These are phyloP conservation scores for Apostichopus californicus DNA, from an alignment of 35 echinoderm and acorn worm genomes.

Conservation along the genomic window DNA sequence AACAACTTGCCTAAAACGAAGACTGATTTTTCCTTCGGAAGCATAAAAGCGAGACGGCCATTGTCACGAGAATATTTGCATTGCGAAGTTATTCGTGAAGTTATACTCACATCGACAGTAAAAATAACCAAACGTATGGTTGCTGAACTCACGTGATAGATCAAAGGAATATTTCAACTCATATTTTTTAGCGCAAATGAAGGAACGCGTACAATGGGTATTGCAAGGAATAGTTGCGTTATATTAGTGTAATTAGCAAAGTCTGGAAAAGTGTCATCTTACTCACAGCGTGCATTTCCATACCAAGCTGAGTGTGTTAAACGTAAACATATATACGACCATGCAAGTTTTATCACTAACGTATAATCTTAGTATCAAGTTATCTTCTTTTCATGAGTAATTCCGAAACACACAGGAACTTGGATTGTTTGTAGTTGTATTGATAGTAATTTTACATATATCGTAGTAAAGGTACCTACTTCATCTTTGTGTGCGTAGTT, in stretches of 20 bases:
- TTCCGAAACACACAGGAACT: constrained; percentile 1
- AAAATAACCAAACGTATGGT: not conserved
- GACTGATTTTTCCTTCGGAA: not conserved
- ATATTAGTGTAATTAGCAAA: not conserved
- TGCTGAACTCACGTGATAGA: not conserved
- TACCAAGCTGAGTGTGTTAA: not conserved
- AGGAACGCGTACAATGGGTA: not conserved
- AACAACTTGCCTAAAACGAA: not conserved
- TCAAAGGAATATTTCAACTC: not conserved
- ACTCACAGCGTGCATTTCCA: not conserved
- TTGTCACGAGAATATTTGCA: not conserved
- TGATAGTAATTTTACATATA: not conserved
- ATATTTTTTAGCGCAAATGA: not conserved
- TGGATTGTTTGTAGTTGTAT: not conserved
- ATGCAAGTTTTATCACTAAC: not conserved
- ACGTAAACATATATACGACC: not conserved
- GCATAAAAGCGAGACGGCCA: not conserved
- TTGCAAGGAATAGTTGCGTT: not conserved
- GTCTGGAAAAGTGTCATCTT: not conserved
- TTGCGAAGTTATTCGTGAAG: not conserved
- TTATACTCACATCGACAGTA: not conserved
- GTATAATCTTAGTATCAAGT: not conserved
- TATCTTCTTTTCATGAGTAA: not conserved
- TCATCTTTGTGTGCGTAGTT: not conserved
- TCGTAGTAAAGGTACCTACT: too few species aligned